Conservation (phyloP, 2,797 vertebrate genomes). For the Mergus octosetaceus region DNA sequence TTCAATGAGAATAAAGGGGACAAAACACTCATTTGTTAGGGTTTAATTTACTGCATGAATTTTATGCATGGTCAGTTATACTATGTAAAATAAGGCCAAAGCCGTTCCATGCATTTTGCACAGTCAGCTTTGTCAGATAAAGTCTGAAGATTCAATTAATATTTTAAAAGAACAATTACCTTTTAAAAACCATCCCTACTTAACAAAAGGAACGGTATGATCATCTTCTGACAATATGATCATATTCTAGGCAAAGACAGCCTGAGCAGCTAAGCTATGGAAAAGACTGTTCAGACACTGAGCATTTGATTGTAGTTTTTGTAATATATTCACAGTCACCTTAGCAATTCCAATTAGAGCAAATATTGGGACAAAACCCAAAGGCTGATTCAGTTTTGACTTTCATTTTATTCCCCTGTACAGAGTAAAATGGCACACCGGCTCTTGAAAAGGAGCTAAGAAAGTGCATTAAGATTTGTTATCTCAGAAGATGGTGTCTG, state of each 20-base stretch:
- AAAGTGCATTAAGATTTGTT: not conserved
- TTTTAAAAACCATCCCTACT: not conserved
- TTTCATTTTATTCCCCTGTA: not conserved
- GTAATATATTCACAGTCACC: not conserved
- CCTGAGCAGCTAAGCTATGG: not conserved
- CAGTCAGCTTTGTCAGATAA: conserved; percentile 1
- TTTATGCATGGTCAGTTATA: conserved; percentile 28
- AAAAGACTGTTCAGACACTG: not conserved
- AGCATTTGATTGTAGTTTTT: not conserved
- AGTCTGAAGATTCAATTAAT: conserved; percentile 21
- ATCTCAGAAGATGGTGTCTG: not conserved
- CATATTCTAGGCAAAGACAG: not conserved
- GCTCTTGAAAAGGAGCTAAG: not conserved
- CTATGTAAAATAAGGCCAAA: not conserved
- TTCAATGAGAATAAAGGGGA: not conserved
- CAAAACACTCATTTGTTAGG: conserved; percentile 1
- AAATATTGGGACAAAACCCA: not conserved
- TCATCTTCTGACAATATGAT: not conserved
- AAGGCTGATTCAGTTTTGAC: not conserved
- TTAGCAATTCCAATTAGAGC: not conserved
- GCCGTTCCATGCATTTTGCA: not conserved
- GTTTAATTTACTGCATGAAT: conserved; percentile 6
- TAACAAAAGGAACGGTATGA: not conserved
- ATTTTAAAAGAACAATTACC: conserved; percentile 15
- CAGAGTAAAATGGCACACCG: not conserved